Evolutionary conservation across 1,140 invertebrate species (phyloP).

Genomic region (Lordiphosa collinella): DNA sequence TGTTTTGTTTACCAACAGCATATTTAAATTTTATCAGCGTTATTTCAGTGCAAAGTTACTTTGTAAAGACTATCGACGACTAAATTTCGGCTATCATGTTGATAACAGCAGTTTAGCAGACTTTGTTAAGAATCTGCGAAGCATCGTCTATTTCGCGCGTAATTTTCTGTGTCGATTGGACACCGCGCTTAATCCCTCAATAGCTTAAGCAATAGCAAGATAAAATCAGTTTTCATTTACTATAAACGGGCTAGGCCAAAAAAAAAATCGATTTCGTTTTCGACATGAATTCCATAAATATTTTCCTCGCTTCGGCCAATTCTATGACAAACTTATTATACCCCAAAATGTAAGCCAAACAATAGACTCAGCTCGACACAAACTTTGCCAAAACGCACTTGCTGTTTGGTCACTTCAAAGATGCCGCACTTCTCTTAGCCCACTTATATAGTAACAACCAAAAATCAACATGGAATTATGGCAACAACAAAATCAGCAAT

Average conservation of each 20-base stretch:
- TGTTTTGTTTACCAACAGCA: too few relatives aligned
- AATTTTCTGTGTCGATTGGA: too few relatives aligned
- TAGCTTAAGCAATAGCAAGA: neutral
- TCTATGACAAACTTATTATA: too few relatives aligned
- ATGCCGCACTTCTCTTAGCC: slow-evolving; percentile 46
- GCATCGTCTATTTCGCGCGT: too few relatives aligned
- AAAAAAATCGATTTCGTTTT: neutral
- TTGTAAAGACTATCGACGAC: too few relatives aligned
- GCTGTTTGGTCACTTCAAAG: slow-evolving; percentile 41
- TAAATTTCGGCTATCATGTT: too few relatives aligned
- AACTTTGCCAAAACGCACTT: slow-evolving; percentile 65
- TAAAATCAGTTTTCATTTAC: slow-evolving; percentile 1
- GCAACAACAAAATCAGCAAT: slow-evolving; percentile 60
- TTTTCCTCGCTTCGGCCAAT: too few relatives aligned
- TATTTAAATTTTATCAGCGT: too few relatives aligned
- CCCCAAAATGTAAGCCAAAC: slow-evolving; percentile 18
- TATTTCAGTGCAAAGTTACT: too few relatives aligned
- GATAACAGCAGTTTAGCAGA: too few relatives aligned
- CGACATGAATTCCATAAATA: neutral
- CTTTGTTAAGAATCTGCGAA: too few relatives aligned
- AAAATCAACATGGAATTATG: slow-evolving; percentile 75
- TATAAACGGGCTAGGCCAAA: slow-evolving; percentile 4
- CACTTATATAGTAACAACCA: slow-evolving; percentile 58
- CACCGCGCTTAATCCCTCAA: too few relatives aligned
- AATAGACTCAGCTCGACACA: slow-evolving; percentile 60